Base-by-base conservation (phyloP, 1,140 invertebrate species). In the Lutraria rhynchaena region DNA sequence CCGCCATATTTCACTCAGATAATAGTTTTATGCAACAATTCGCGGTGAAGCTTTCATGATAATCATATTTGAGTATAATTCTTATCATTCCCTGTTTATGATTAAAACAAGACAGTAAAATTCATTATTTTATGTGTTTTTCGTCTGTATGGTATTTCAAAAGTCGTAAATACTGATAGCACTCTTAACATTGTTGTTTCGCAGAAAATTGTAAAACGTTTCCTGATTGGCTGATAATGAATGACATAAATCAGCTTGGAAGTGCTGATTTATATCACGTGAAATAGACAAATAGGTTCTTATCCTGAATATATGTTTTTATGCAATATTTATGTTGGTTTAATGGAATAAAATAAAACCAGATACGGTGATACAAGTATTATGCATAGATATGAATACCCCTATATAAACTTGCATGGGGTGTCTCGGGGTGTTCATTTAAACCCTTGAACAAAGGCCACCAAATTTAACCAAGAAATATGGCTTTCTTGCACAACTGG, bases 201-300 rank as follows among this genome's bases (percentile, higher is more conserved):
- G 71, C 55, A 75, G 71, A 75, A 75, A 75, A 75, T 61, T 60
- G 44, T 75, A 75, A 75, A 75, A 41, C 41, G 57, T 37, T 60
- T 61, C 17, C 41, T 75, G 71, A 75, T 75, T 75, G 71, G 71
- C 37, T 75, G 71, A 75, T 75, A 60, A 75, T 75, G 27, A 24
- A n/a, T 46, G 41, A 35, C 57, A 75, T 75, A 75, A 75, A 75
- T 75, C 71, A 60, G 55, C 1, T 35, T 24, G 35, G 55, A 75
- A 60, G 57, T 71, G 57, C 55, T 75, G 71, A 75, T 75, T 75
- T 60, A n/a, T 75, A 75, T 75, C 71, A 41, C 7, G 29, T 75
- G 69, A 58, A 75, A 75, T 61, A 75, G 71, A 75, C 71, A 75
- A 75, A 75, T 75, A 61, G 71, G 55, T 75, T 75, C 69, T 71